These are phyloP conservation scores for Lanistes nyassanus DNA, from an alignment of 1,140 invertebrate species.

Conservation along the genomic window DNA sequence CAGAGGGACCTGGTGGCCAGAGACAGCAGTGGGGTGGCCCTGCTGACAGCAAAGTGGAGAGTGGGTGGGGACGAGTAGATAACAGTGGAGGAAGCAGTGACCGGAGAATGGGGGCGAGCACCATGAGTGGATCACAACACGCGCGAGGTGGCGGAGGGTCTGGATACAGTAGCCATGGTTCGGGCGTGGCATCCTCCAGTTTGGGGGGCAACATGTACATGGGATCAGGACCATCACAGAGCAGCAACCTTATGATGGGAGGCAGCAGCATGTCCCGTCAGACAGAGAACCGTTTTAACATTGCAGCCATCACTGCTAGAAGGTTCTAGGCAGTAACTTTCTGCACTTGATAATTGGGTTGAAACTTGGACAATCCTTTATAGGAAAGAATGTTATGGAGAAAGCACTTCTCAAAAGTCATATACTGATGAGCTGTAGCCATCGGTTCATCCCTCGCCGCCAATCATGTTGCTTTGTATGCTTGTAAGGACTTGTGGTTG, in stretches of 20 bases:
- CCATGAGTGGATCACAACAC: conserved; percentile 1
- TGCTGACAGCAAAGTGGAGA: conserved; percentile 25
- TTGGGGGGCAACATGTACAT: conserved; percentile 26
- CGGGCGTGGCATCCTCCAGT: conserved; percentile 7
- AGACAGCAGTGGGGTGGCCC: conserved; percentile 20
- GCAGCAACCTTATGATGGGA: conserved; percentile 25
- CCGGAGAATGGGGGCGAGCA: conserved; percentile 24
- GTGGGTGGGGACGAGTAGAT: conserved; percentile 15
- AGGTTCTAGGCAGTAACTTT: conserved; percentile 10
- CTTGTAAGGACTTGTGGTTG: no score
- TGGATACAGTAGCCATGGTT: conserved; percentile 5
- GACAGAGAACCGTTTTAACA: conserved; percentile 24
- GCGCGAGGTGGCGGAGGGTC: conserved; percentile 11
- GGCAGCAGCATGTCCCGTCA: conserved; percentile 21
- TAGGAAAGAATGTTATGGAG: no score
- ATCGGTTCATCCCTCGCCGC: no score
- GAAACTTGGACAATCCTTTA: background rate
- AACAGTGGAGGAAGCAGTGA: conserved; percentile 12
- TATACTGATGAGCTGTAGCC: no score
- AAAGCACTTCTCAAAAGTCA: no score
- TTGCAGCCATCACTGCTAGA: conserved; percentile 24
- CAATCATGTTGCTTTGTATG: no score
- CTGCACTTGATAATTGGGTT: background rate
- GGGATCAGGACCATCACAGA: conserved; percentile 14
- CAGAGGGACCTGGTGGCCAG: conserved; percentile 19